Percentiles rank a stretch among this genome's conserved stretches.
phyloP scores from a whole-genome alignment of 2,797 vertebrate species.

The Tauraco hartlaubi region DNA sequence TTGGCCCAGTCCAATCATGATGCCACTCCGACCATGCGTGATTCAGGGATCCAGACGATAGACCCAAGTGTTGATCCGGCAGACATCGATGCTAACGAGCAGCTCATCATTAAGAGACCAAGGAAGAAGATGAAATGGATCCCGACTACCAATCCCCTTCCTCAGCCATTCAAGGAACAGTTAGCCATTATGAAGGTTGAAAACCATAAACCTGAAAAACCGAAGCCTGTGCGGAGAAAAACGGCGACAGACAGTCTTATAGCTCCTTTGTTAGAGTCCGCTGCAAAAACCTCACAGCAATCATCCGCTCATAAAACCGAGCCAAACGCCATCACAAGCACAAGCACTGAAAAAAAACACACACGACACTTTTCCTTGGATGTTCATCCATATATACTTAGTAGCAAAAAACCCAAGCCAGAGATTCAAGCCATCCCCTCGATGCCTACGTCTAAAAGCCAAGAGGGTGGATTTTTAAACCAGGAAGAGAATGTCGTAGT shows the following conservation, averaged over 20 bases:
- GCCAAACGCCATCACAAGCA: conserved; percentile 16
- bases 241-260: conserved; percentile 90
- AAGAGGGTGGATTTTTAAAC: conserved; percentile 90
- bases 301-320: conserved; percentile 82
- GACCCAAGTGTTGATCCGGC: conserved; percentile 92
- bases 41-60: conserved; percentile 93
- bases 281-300: conserved; percentile 88
- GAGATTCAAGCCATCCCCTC: conserved; percentile 82
- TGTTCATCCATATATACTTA: conserved; percentile 95
- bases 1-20: conserved; percentile 98
- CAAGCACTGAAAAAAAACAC: conserved; percentile 89
- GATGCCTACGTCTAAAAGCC: conserved; percentile 86
- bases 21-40: conserved; percentile 92
- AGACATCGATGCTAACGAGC: conserved; percentile 87
- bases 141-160: conserved; percentile 90
- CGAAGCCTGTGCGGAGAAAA: conserved; percentile 92
- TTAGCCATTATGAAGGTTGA: conserved; percentile 91
- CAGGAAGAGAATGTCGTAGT: conserved; percentile 89
- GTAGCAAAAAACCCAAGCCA: conserved; percentile 91
- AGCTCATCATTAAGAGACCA: conserved; percentile 93
- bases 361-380: conserved; percentile 95
- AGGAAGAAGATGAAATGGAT: conserved; percentile 99
- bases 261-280: conserved; percentile 89
- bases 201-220: conserved; percentile 94
- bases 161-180: conserved; percentile 97